Conservation (phyloP, 2,888 invertebrate genomes). For the Sisyra terminalis region DNA sequence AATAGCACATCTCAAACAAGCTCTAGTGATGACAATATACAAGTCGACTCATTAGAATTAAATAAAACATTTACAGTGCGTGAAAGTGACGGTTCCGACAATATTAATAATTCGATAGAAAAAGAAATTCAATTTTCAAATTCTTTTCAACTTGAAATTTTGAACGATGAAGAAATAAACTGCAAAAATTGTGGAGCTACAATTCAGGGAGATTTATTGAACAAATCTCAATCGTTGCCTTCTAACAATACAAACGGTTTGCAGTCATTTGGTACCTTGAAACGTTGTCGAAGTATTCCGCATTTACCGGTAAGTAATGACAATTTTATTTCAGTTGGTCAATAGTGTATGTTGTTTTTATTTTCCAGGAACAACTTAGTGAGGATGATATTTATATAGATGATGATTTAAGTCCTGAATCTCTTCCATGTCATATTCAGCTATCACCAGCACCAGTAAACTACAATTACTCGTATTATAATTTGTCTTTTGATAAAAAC, state of each 20-base stretch:
- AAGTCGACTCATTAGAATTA: background rate
- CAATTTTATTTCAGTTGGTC: no score
- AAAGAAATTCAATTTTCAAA: background rate
- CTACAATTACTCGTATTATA: no score
- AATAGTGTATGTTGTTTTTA: no score
- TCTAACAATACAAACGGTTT: no score
- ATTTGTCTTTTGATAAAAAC: no score
- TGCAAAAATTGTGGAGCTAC: background rate
- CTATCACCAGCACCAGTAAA: no score
- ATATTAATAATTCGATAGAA: background rate
- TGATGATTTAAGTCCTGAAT: no score
- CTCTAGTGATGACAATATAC: background rate
- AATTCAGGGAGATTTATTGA: background rate
- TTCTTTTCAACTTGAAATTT: background rate
- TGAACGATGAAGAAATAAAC: background rate
- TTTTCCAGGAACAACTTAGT: no score
- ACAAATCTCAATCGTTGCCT: background rate
- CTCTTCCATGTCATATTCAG: no score
- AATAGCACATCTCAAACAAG: no score
- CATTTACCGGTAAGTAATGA: background rate
- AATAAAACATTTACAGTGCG: background rate
- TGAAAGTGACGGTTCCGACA: background rate
- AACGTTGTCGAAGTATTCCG: conserved; percentile 1
- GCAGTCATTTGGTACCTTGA: background rate
- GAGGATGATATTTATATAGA: no score